Conservation (phyloP, 2,113 vertebrate species). For the Alosa alosa region DNA sequence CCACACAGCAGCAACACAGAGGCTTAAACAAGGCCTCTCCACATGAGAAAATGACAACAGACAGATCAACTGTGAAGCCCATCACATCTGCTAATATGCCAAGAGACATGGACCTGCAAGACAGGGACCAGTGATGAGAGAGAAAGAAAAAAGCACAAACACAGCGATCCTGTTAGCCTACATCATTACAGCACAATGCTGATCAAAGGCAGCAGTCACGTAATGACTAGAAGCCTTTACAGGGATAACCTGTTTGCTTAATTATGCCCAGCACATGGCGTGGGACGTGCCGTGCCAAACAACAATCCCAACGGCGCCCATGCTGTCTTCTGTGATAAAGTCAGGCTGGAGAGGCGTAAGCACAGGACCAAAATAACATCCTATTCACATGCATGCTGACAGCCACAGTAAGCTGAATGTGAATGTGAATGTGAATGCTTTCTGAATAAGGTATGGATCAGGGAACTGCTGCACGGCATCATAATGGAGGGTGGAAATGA, state of each 20-base stretch:
- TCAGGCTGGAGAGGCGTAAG: neutral
- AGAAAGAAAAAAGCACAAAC: neutral
- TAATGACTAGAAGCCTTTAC: neutral
- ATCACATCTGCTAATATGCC: neutral
- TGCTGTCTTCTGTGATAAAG: constrained; percentile 1
- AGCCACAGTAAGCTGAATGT: neutral
- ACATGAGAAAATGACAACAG: neutral
- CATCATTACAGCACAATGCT: neutral
- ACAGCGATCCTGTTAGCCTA: neutral
- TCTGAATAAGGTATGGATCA: neutral
- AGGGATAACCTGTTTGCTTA: neutral
- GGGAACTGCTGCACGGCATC: neutral
- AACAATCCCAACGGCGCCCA: neutral
- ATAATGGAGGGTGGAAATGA: neutral
- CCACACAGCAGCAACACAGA: neutral
- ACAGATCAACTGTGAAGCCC: neutral
- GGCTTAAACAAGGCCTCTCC: neutral
- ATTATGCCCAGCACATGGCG: neutral
- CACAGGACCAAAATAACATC: neutral
- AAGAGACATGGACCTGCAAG: neutral
- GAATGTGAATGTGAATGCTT: neutral
- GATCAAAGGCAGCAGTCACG: neutral
- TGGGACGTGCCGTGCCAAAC: neutral
- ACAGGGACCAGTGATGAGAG: neutral
- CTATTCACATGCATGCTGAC: neutral